These are phyloP conservation scores for Cephus sareptanus DNA, from an alignment of 2,888 invertebrate genomes.

Conservation along the genomic window DNA sequence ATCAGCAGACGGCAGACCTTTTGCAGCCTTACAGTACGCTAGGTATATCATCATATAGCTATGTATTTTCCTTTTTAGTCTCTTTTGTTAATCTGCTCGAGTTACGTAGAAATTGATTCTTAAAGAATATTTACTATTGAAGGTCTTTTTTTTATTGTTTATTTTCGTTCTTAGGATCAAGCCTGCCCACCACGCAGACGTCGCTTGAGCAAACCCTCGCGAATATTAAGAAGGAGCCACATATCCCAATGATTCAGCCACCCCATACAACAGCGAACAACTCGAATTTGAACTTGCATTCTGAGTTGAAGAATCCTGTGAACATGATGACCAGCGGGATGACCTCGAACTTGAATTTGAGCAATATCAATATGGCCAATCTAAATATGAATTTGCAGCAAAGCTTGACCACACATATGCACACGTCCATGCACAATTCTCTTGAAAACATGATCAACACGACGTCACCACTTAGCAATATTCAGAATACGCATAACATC, in stretches of 20 bases:
- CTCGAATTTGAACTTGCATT: constrained; percentile 49
- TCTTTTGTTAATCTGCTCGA: neutral
- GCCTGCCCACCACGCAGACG: constrained; percentile 53
- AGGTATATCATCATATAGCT: constrained; percentile 42
- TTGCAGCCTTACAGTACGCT: constrained; percentile 60
- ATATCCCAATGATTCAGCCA: constrained; percentile 47
- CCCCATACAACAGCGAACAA: constrained; percentile 47
- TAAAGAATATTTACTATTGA: neutral
- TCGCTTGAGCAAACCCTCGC: constrained; percentile 51
- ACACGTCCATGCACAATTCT: constrained; percentile 57
- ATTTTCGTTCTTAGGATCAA: neutral
- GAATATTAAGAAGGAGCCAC: constrained; percentile 45
- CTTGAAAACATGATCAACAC: constrained; percentile 58
- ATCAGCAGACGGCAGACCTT: constrained; percentile 55
- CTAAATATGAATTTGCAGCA: constrained; percentile 52
- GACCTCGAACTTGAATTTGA: constrained; percentile 52
- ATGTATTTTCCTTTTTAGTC: neutral
- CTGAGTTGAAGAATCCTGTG: constrained; percentile 54
- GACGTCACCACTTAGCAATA: constrained; percentile 45
- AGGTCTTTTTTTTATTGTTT: neutral
- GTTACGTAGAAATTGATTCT: neutral
- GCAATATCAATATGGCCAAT: constrained; percentile 55
- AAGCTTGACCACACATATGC: constrained; percentile 38
- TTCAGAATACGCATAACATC: constrained; percentile 56
- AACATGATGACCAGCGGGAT: constrained; percentile 53